Evolutionary conservation across 2,888 invertebrate genomes (phyloP), one percentile per base, ranked within the genome.

Genomic region (Hetaerina titia): DNA sequence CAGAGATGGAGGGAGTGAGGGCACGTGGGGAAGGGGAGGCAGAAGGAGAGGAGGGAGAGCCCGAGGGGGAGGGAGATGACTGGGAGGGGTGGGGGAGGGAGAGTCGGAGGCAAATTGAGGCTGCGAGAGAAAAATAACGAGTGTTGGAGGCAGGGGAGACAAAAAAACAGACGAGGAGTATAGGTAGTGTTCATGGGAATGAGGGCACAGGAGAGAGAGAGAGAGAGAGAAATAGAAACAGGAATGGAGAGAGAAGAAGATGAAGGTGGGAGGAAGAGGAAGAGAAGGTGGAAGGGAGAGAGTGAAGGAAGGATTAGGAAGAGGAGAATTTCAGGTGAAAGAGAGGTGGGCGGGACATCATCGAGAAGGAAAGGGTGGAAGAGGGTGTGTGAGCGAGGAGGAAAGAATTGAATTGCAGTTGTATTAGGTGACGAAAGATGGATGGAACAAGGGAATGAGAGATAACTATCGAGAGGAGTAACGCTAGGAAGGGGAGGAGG

Each of bases 41-140:
- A n/a, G n/a, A n/a, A n/a, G n/a, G 19, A 6, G 19, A 69, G 19
- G 69, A 13, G n/a, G 1, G n/a, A 89, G 19, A 7, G 25, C 5
- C 15, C 6, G 89, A 89, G 57, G n/a, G 89, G 57, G 89, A 88
- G 88, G 22, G 31, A 31, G 9, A 87, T 2, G 22, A 7, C 6
- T n/a, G 87, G 15, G 31, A 7, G 45, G 6, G 15, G 15, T 8
- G 22, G 22, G 13, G 56, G 25, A 31, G 45, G 31, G n/a, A 31
- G 25, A 56, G 45, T 88, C 22, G 88, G 88, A 88, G 56, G 56
- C 45, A 31, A 31, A 88, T 88, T 88, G 56, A 88, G 88, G 88
- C 88, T 31, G 45, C 31, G 88, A 88, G 56, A 45, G 88, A 56
- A 19, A 56, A 69, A 69, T 69, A 69, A 69, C 69, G 69, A 69